A percentile compares a stretch with the other conserved stretches of the same genome.
phyloP scores from a whole-genome alignment of 53 echinoderm and acorn worm species.

The Echinometra lucunter region DNA sequence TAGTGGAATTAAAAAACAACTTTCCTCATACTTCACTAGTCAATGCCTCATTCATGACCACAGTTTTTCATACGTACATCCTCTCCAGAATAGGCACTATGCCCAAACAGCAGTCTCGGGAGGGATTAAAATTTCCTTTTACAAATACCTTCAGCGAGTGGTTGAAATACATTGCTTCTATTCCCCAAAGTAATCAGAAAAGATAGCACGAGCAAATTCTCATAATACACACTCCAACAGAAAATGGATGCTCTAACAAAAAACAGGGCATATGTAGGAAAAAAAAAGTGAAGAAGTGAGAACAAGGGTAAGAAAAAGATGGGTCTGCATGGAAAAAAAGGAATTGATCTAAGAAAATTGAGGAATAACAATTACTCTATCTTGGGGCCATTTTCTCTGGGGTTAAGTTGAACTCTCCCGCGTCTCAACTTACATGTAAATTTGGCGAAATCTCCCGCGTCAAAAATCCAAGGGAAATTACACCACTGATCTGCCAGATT shows the following conservation, averaged over 20 bases:
- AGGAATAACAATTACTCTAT: constrained; percentile 65
- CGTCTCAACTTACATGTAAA: constrained; percentile 36
- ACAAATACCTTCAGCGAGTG: constrained; percentile 34
- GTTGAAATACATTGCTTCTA: constrained; percentile 16
- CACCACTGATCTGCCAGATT: constrained; percentile 47
- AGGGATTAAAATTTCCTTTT: constrained; percentile 29
- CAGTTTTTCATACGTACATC: neutral
- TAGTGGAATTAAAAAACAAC: neutral
- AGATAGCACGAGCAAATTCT: constrained; percentile 57
- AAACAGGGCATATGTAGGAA: neutral
- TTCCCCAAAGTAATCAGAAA: constrained; percentile 49
- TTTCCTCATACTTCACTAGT: neutral
- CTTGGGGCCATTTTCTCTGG: constrained; percentile 57
- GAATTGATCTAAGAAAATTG: constrained; percentile 61
- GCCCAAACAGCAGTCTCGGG: constrained; percentile 6
- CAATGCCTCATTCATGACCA: constrained; percentile 23
- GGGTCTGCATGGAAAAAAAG: neutral
- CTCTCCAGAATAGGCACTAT: neutral
- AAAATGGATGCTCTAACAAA: constrained; percentile 32
- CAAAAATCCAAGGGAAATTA: constrained; percentile 64
- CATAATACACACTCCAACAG: constrained; percentile 25
- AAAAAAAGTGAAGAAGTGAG: neutral
- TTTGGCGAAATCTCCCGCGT: constrained; percentile 33
- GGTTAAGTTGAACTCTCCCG: constrained; percentile 30
- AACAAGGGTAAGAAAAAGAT: neutral